Evolutionary conservation across 1,140 invertebrate genomes (phyloP), one percentile per base, ranked within the genome.

Genomic region (Hylaeus volcanicus): DNA sequence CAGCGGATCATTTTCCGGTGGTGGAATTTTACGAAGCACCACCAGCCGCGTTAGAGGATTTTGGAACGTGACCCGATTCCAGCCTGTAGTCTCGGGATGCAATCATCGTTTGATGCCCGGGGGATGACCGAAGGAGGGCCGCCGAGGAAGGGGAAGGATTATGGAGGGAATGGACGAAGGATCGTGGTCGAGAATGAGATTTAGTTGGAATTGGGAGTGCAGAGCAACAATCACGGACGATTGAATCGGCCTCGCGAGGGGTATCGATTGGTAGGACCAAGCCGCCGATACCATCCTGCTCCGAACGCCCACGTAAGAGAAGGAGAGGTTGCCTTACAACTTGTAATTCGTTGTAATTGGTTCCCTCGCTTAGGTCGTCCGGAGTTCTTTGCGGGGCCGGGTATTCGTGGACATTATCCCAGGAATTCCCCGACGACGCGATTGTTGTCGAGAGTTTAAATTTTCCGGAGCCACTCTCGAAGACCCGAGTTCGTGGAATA

Each of bases 91-190:
- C 66, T 41, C 65, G 37, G 70, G 76, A 79, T 87, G 88, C 86
- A 88, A 89, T 89, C 88, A 89, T 89, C 88, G 88, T 88, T 89
- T 81, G 85, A 89, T 74, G 74, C 69, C 53, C 63, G 78, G 5
- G 76, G 75, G 79, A 82, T 61, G 63, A 64, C 78, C 85, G 82
- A 37, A 48, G 60, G 37, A 61, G 69, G 58, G 53, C 43, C 1
- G 11, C 26, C 53, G 70, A 53, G 45, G 72, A 12, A 66, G 58
- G 26, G 66, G 43, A 75, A 82, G 74, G 79, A 85, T 86, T 85
- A 85, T 66, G 56, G 68, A 51, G 71, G 71, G 37, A 85, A 83
- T 73, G 68, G 71, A 86, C 71, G 83, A 69, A 84, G 76, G 61
- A 77, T 84, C 74, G 74, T 74, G 76, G 75, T 68, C 68, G 58